phyloP scores from a whole-genome alignment of 2,888 invertebrate genomes.

The Andrena trimmerana region DNA sequence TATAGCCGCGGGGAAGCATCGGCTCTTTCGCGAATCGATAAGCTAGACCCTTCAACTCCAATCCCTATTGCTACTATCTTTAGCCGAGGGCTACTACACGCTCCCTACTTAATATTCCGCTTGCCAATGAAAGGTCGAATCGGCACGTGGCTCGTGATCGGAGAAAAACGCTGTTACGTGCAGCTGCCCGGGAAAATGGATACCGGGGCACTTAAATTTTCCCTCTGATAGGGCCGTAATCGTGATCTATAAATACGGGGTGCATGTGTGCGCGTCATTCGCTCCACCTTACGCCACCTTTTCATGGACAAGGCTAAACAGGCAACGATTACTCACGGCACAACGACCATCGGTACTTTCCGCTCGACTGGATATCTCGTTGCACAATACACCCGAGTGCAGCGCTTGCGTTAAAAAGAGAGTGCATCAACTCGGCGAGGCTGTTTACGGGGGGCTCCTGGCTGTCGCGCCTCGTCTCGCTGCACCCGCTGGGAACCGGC shows the following conservation, averaged over 20 bases:
- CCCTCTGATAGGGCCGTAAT: conserved; percentile 35
- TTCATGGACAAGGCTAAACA: conserved; percentile 63
- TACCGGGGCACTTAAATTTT: conserved; percentile 46
- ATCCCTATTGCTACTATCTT: conserved; percentile 31
- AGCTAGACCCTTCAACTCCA: conserved; percentile 25
- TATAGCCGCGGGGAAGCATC: neutral
- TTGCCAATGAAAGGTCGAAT: neutral
- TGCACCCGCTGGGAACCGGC: no score
- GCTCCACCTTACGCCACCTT: conserved; percentile 62
- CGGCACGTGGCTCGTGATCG: neutral
- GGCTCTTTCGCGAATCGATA: conserved; percentile 2
- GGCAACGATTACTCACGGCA: conserved; percentile 53
- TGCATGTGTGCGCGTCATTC: conserved; percentile 61
- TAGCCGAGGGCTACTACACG: conserved; percentile 2
- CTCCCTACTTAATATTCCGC: neutral
- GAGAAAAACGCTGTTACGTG: neutral
- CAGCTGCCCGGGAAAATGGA: neutral
- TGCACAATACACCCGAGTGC: conserved; percentile 40
- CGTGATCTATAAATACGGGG: conserved; percentile 57
- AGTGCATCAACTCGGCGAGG: conserved; percentile 32
- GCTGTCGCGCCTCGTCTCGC: no score
- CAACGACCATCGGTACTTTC: conserved; percentile 52
- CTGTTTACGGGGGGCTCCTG: neutral
- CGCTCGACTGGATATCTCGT: conserved; percentile 44
- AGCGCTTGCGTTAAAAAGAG: conserved; percentile 19